Evolutionary conservation across 1,140 invertebrate species (phyloP).

Genomic region (Procambarus virginalis): DNA sequence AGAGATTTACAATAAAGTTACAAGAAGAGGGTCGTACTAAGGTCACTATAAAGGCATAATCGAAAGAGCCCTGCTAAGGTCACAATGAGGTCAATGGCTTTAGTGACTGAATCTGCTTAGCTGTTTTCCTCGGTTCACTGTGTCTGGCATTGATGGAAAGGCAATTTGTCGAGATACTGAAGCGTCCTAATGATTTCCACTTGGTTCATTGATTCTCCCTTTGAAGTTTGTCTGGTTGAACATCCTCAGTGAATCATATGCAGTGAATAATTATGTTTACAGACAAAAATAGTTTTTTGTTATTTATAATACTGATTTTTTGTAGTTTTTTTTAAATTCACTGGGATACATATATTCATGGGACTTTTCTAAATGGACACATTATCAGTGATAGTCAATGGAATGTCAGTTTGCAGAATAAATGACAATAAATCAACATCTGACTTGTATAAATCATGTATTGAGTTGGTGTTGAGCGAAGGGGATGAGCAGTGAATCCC

Average conservation of each 20-base stretch:
- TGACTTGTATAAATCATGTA: no score
- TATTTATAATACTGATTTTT: no score
- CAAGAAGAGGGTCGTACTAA: background rate
- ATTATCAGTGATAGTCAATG: no score
- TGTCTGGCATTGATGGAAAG: background rate
- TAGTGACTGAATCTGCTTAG: background rate
- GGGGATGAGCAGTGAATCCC: no score
- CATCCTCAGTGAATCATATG: background rate
- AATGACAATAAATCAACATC: no score
- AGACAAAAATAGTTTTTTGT: no score
- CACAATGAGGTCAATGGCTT: background rate
- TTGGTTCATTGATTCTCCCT: background rate
- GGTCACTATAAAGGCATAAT: background rate
- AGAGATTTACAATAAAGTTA: background rate
- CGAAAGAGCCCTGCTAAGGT: background rate
- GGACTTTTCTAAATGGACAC: no score
- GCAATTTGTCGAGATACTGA: background rate
- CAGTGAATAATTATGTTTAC: no score
- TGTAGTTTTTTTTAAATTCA: no score
- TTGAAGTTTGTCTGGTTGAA: background rate
- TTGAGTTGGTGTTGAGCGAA: no score
- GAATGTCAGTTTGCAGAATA: no score
- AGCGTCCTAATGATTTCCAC: background rate
- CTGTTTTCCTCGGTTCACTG: background rate
- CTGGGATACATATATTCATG: no score